Evolutionary conservation across 1,140 invertebrate species (phyloP).

Genomic region (Drosophila miranda): DNA sequence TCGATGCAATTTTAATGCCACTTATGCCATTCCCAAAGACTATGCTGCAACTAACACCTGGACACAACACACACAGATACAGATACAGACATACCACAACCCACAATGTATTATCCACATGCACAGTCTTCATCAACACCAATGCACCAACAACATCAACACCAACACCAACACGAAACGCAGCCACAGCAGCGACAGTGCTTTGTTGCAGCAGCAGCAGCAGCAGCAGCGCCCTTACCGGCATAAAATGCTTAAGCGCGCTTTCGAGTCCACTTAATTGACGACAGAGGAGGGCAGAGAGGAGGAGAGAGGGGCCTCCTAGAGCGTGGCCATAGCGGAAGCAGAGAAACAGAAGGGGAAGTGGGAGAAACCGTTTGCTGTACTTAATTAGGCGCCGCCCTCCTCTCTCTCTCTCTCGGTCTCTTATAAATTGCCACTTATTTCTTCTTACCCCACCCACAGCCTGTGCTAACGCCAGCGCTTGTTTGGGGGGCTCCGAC

Average conservation of each 20-base stretch:
- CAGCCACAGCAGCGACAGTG: constrained; percentile 14
- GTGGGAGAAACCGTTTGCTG: too few relatives aligned
- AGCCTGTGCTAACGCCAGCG: not conserved
- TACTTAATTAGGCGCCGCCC: too few relatives aligned
- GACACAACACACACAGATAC: constrained; percentile 24
- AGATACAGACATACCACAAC: constrained; percentile 23
- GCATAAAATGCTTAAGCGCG: constrained; percentile 33
- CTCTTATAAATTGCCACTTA: too few relatives aligned
- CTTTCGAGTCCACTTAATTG: constrained; percentile 27
- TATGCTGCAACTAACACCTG: constrained; percentile 37
- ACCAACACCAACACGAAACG: constrained; percentile 20
- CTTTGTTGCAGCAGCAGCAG: not conserved
- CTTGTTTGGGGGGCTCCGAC: too few relatives aligned
- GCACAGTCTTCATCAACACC: constrained; percentile 35
- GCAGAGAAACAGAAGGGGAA: not conserved
- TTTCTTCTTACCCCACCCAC: not conserved
- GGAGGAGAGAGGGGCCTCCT: not conserved
- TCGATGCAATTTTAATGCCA: constrained; percentile 61
- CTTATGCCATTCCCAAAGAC: constrained; percentile 32
- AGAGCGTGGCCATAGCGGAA: constrained; percentile 4
- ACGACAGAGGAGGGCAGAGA: constrained; percentile 1
- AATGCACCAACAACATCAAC: constrained; percentile 10
- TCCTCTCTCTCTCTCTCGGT: too few relatives aligned
- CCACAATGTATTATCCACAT: constrained; percentile 26
- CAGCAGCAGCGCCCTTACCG: constrained; percentile 22